Percentiles rank a stretch among this genome's conserved stretches.
These are phyloP conservation scores for Rhinolophus ferrumequinum DNA, from an alignment of 2,113 vertebrate genomes.

Conservation along the genomic window DNA sequence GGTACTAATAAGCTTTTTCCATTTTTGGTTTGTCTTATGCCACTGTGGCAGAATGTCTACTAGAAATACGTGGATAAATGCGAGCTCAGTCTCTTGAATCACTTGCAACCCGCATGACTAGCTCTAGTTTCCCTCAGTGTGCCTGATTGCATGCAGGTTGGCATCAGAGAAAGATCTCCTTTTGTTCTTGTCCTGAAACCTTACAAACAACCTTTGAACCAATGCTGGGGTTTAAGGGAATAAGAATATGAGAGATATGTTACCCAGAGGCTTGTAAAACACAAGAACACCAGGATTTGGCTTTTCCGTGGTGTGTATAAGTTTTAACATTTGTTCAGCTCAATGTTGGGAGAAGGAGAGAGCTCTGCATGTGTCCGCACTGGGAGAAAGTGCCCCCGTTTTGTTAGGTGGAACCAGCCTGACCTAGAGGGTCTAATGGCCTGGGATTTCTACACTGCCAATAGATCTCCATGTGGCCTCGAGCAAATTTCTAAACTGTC, in stretches of 20 bases:
- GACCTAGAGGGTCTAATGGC: background rate
- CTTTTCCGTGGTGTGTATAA: background rate
- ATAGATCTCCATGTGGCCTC: background rate
- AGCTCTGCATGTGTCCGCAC: background rate
- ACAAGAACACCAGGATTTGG: background rate
- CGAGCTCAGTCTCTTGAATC: background rate
- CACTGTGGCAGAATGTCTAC: background rate
- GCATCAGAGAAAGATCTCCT: background rate
- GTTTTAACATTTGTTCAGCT: background rate
- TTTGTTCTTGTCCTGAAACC: background rate
- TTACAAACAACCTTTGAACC: background rate
- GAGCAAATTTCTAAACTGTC: background rate
- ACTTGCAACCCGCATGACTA: background rate
- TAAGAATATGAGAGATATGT: background rate
- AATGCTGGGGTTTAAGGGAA: background rate
- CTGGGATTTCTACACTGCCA: background rate
- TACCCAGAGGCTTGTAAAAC: background rate
- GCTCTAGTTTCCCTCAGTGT: background rate
- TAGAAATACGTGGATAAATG: background rate
- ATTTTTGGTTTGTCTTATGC: slow-evolving; percentile 33
- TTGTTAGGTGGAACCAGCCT: background rate
- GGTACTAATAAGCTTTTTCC: background rate
- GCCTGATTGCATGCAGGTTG: background rate
- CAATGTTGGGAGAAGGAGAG: background rate
- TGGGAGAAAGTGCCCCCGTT: background rate